Evolutionary conservation across 2,888 invertebrate genomes (phyloP), one percentile per base, ranked within the genome.

Genomic region (Neoscelio sp.): DNA sequence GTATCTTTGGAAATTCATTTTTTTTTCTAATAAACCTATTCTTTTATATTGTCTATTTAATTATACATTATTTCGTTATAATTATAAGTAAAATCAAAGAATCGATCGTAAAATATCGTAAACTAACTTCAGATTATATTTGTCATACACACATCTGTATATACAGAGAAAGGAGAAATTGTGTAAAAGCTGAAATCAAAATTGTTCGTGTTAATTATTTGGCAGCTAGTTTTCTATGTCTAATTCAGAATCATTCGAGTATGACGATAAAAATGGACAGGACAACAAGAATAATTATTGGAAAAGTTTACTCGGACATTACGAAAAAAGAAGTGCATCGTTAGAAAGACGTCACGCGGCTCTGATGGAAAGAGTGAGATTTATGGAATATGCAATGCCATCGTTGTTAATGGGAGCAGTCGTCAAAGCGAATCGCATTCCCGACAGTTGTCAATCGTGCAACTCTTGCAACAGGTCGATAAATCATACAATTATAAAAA

Each of bases 311-410:
- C 68, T 87, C 8, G 82, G 68, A 10, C 82, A 77, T 33, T 87
- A 86, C 35, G 86, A 87, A 40, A 83, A 82, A 26, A 81, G 82
- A 52, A 87, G 84, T 48, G 87, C 85, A 2, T 83, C 83, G 0
- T 80, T 87, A 44, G 84, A 86, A 38, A 82, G 65, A 42, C 84
- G 83, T 15, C 85, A 85, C 30, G 83, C 82, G 3, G 86, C 78
- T 17, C 70, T 87, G 7, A 67, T 78, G 3, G 85, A 86, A 44
- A 82, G 84, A 54, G 84, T 87, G 3, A 81, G 80, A 38, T 84
- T 86, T 30, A 87, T 87, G 84, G 87, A 87, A 40, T 86, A 84
- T 30, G 84, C 86, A 2, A 73, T 88, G 26, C 86, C 87, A 0
- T 84, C 86, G 2, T 74, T 88, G 17, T 44, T 87, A 3, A 83